Base-by-base conservation (phyloP, 2,888 invertebrate species). In the Glaucopsyche alexis region DNA sequence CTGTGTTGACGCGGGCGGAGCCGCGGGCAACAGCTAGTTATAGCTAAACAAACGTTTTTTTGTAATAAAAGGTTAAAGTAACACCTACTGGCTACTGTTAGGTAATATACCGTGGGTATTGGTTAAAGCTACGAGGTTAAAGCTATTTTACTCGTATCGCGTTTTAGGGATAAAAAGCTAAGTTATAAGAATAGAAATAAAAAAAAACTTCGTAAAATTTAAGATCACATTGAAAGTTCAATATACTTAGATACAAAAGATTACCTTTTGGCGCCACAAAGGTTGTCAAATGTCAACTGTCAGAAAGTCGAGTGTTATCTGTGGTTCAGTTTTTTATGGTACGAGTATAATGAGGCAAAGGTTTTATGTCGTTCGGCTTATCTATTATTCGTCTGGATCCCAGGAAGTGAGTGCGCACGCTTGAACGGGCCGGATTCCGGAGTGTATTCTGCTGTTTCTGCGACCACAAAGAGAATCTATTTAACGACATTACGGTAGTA, bases 341-440 rank as follows among this genome's bases (percentile, higher is more conserved):
- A 29, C 29, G 4, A 3, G 29, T 29, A 71, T 55, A 71, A 60
- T 71, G 55, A 71, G 66, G 40, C 50, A 66, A 72, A 72, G 72
- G 40, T 67, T 66, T 72, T 60, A 69, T 50, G 71, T 72, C 55
- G 66, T 50, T 72, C 69, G 52, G 74, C 72, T 75, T 72, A 73
- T 75, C 75, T 73, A 76, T 76, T 75, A 75, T 73, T 75, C 71
- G 76, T 52, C 73, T 74, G 75, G 78, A 76, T 77, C 75, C 74
- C 75, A 76, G 77, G 77, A 77, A 77, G 77, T 74, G 75, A 70
- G 70, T 73, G 75, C 50, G 74, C 75, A 75, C 76, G 76, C 76
- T 72, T 74, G 77, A 77, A 73, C 77, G 77, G 74, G 74, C 74
- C 65, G 74, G 70, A 75, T 65, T 74, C 74, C 65, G 74, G 70